A percentile compares a stretch with the other conserved stretches of the same genome.
These are phyloP conservation scores for Podarcis raffonei DNA, from an alignment of 2,113 vertebrate genomes.

Conservation along the genomic window DNA sequence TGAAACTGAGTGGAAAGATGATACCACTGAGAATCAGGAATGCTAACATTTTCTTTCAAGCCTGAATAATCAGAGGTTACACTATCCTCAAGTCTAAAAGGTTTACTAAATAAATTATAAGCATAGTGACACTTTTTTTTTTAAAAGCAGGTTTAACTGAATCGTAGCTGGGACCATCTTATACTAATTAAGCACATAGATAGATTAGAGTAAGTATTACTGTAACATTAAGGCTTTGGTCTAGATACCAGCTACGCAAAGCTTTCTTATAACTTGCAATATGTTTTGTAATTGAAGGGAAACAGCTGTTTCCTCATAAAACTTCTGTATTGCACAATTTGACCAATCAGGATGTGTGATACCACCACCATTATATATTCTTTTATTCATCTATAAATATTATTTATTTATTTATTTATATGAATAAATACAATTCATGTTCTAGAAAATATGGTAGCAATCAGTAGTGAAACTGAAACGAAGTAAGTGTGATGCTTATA, in stretches of 20 bases:
- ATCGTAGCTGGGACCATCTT: not conserved
- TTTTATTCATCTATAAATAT: no score
- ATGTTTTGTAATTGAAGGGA: not conserved
- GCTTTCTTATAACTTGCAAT: not conserved
- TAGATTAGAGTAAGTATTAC: not conserved
- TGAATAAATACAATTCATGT: not conserved
- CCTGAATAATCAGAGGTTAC: slow-evolving; percentile 3
- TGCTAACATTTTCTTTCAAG: slow-evolving; percentile 25
- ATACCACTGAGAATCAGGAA: slow-evolving; percentile 24
- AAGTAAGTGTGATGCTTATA: not conserved
- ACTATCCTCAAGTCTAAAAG: not conserved
- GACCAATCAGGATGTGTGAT: not conserved
- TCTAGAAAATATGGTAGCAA: not conserved
- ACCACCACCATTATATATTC: no score
- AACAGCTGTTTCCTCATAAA: not conserved
- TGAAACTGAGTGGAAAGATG: slow-evolving; percentile 10
- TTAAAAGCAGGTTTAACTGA: not conserved
- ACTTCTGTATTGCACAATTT: not conserved
- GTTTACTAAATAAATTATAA: slow-evolving; percentile 26
- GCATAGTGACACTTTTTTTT: not conserved
- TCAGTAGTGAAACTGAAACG: not conserved
- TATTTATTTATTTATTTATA: no score
- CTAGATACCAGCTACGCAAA: not conserved
- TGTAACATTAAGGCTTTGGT: not conserved
- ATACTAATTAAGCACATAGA: not conserved